phyloP scores from a whole-genome alignment of 2,888 invertebrate genomes.

The Margaritifera margaritifera region DNA sequence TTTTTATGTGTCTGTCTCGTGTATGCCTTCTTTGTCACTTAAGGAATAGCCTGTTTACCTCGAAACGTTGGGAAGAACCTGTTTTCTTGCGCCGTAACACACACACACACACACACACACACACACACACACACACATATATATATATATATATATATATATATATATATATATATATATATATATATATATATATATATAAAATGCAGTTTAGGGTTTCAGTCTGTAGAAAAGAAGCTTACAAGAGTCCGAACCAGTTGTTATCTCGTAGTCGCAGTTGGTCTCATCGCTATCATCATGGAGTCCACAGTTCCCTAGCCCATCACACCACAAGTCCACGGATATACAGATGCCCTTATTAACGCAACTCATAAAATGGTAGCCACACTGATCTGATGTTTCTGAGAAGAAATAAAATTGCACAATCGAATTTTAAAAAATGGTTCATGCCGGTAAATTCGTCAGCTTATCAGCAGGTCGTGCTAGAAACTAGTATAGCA shows the following conservation, averaged over 20 bases:
- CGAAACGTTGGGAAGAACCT: too few species aligned
- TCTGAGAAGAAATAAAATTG: conserved; percentile 22
- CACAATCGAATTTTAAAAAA: not conserved
- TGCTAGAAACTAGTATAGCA: too few species aligned
- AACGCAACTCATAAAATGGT: conserved; percentile 36
- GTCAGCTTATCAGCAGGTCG: too few species aligned
- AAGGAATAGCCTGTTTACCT: too few species aligned
- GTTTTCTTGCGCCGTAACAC: too few species aligned
- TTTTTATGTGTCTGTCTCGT: too few species aligned
- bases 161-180: not conserved
- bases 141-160: too few species aligned
- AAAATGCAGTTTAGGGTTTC: conserved; percentile 30
- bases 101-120: too few species aligned
- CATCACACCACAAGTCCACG: conserved; percentile 46
- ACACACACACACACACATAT: too few species aligned
- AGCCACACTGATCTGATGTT: conserved; percentile 34
- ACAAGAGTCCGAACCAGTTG: conserved; percentile 6
- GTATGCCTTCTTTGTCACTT: too few species aligned
- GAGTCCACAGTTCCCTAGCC: conserved; percentile 51
- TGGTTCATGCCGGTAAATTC: too few species aligned
- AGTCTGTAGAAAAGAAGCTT: conserved; percentile 7
- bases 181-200: too few species aligned
- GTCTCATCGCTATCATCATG: conserved; percentile 51
- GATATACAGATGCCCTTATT: conserved; percentile 48
- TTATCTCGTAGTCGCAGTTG: conserved; percentile 39